Evolutionary conservation across 2,797 vertebrate genomes (phyloP).

Genomic region (Enteromius unitaeniatus): DNA sequence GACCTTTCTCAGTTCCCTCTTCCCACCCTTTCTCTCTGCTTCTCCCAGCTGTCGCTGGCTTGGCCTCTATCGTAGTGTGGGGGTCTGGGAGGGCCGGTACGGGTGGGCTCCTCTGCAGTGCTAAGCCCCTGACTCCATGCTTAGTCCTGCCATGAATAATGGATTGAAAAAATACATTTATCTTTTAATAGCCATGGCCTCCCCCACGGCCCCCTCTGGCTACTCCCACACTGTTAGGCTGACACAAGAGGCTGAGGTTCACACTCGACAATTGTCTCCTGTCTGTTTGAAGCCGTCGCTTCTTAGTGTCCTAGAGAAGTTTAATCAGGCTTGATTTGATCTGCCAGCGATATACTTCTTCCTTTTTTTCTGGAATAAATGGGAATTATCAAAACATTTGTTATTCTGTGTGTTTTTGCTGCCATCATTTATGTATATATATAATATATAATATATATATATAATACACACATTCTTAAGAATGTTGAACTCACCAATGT

Average conservation of each 20-base stretch:
- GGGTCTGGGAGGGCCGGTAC: conserved; percentile 60
- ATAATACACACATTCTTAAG: not conserved
- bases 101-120: conserved; percentile 62
- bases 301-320: conserved; percentile 85
- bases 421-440: not conserved
- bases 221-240: conserved; percentile 72
- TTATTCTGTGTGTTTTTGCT: not conserved
- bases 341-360: conserved; percentile 72
- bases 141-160: conserved; percentile 82
- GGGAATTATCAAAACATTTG: conserved; percentile 31
- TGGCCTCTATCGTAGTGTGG: conserved; percentile 64
- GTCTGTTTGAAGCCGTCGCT: conserved; percentile 79
- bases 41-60: conserved; percentile 55
- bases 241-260: conserved; percentile 70
- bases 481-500: not conserved
- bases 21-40: conserved; percentile 48
- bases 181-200: conserved; percentile 81
- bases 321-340: conserved; percentile 83
- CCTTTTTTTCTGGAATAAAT: conserved; percentile 21
- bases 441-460: no score
- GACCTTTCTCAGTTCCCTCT: conserved; percentile 61
- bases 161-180: conserved; percentile 85
- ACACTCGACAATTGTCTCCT: conserved; percentile 76
- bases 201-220: conserved; percentile 52
- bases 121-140: conserved; percentile 66